Base-by-base conservation (phyloP, 2,797 vertebrate species). In the Arnoldichthys spilopterus region DNA sequence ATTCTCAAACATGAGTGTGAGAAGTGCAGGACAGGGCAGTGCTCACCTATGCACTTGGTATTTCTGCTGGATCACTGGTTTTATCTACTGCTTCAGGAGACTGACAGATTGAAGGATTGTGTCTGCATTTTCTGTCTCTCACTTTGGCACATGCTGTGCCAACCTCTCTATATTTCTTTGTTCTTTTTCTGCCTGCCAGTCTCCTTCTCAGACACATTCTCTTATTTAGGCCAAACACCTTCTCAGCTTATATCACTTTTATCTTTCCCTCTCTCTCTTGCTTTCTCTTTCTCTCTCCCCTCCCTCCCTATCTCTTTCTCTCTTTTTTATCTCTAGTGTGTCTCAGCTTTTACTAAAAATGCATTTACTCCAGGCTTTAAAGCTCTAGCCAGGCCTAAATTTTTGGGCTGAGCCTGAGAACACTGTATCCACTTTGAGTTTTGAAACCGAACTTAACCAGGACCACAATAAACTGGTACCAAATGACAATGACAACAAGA, bases 131-230 rank as follows among this genome's bases (percentile, higher is more conserved):
- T 5, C 26, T 58, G 43, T 3, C 7, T 12, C n/a, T 22, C 8
- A 16, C 54, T 74, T 53, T 28, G 53, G 22, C 12, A 3, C 18
- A 37, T 22, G 0, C 2, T 77, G 62, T 83, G 54, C 76, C 82
- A 30, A 76, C 61, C 79, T 84, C 11, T 72, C 80, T 78, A 76
- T 85, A 82, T 77, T n/a, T 51, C 54, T 73, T 78, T 70, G 80
- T 85, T 86, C 83, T 75, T n/a, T 47, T 61, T 40, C 20, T 30
- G 13, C 11, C 72, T 62, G 43, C 37, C 70, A 54, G 49, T 71
- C 26, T 56, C 30, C 58, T 24, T 34, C 51, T 22, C 70, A 34
- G 28, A 15, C 51, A 47, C 73, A 45, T 30, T 53, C 73, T 63
- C 59, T 53, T 54, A 32, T 47, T 67, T 45, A 43, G n/a, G n/a